Evolutionary conservation across 2,888 invertebrate species (phyloP), one percentile per base, ranked within the genome.

Genomic region (Megaustenia siamemsis): DNA sequence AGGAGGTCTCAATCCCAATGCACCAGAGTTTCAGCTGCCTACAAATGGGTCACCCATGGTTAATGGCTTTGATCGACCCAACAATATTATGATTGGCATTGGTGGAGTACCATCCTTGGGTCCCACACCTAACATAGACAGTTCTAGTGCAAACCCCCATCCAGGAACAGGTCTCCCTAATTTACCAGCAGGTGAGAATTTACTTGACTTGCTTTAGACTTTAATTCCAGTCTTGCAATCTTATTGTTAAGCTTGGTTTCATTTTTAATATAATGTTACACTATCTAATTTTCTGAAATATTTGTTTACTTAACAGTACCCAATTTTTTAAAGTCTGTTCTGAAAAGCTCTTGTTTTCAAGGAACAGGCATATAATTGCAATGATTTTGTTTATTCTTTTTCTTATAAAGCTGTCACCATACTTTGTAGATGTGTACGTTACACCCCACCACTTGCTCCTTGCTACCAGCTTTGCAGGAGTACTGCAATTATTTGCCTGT

Each of bases 1-100:
- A 83, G 94, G 94, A 66, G 95, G 97, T 83, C 95, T 97, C 66
- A 97, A 97, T 94, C 97, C 97, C 0, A 96, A 97, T 89, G 97
- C 97, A 6, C 97, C 97, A 0, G 96, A 96, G 91, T 97, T 97
- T 53, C 87, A 86, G 53, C 49, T 86, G 45, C 78, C 87, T 86
- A 77, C 85, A 80, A 82, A 81, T 49, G 82, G 80, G 43, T 56
- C 81, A 35, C 78, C 66, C 24, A 75, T 87, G 84, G 40, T 86
- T 21, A 88, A 87, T 79, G 87, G 86, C 49, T 85, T 80, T 66
- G 84, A 84, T 18, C 45, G 45, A 21, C 56, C 32, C 6, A 2
- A 38, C 28, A 40, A 18, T 38, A 78, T 66, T n/a, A 28, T 80
- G 35, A 53, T 79, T 68, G 45, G 69, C 35, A 63, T 71, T 38